Evolutionary conservation across 2,797 vertebrate genomes (phyloP), one percentile per base, ranked within the genome.

Genomic region (Oreortyx pictus): DNA sequence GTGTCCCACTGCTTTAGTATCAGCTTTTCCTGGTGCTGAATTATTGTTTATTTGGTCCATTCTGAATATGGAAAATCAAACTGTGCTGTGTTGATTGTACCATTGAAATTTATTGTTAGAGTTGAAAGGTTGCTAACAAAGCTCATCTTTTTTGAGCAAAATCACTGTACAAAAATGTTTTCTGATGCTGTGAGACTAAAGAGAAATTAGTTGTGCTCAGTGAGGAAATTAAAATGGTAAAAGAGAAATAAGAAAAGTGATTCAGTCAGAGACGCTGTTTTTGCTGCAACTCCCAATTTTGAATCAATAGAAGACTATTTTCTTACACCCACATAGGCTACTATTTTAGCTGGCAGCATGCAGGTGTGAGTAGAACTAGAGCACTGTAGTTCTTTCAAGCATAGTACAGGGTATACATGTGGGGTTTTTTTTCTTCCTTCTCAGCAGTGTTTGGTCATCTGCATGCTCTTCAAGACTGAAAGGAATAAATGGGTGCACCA

Each of bases 121-220:
- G n/a, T 52, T 95, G 86, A 94, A 95, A 93, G 61, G 75, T 89
- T 92, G 75, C 82, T 92, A 92, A 89, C 72, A 90, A 95, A 95
- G 75, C 72, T 90, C 49, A 77, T 92, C 61, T 89, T 68, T 92
- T 86, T 80, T 71, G 57, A 87, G 65, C 68, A 89, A 86, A 95
- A 77, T 88, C 44, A n/a, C 3, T 7, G 14, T 41, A 39, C 59
- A 41, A 41, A 89, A 83, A 50, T 87, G 73, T 65, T 93, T 3
- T 1, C 49, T 1, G 2, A 39, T 89, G 62, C 82, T 86, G 29
- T 78, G 82, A 83, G 66, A 54, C 79, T 87, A 62, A 75, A 73
- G 49, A 92, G 66, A 66, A 35, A 74, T 82, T 80, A 91, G 43
- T 91, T 92, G 86, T 54, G 70, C 73, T 91, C 39, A 67, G 44